Conservation (phyloP, 2,113 vertebrate genomes). For the Heterocephalus glaber region DNA sequence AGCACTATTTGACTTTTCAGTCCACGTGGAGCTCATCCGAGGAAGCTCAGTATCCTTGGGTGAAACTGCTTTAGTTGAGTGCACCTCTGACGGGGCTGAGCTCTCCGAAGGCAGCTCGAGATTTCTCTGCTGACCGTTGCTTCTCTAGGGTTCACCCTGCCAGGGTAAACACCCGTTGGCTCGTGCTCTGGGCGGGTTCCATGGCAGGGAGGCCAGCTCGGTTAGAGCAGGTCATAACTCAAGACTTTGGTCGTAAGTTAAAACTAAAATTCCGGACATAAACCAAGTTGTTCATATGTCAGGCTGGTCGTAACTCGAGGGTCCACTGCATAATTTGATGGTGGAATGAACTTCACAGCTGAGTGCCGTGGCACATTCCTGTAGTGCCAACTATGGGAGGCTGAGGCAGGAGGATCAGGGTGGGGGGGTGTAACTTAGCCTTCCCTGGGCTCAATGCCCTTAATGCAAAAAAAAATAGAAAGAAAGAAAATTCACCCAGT, state of each 20-base stretch:
- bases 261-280: too few species aligned
- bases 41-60: background rate
- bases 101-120: background rate
- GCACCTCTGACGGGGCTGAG: background rate
- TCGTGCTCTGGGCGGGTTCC: background rate
- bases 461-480: background rate
- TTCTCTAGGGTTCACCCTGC: background rate
- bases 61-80: background rate
- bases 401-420: background rate
- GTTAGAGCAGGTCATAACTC: background rate
- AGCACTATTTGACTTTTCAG: background rate
- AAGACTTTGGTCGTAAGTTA: too few species aligned
- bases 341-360: background rate
- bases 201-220: too few species aligned
- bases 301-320: too few species aligned
- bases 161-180: rapidly evolving
- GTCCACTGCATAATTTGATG: background rate
- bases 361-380: background rate
- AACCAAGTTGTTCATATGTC: too few species aligned
- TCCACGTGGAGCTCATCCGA: background rate
- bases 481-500: rapidly evolving
- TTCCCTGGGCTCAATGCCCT: background rate
- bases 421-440: background rate
- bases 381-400: background rate
- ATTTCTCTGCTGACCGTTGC: background rate